Evolutionary conservation across 2,113 vertebrate species (phyloP).

Genomic region (Xerus inauris): DNA sequence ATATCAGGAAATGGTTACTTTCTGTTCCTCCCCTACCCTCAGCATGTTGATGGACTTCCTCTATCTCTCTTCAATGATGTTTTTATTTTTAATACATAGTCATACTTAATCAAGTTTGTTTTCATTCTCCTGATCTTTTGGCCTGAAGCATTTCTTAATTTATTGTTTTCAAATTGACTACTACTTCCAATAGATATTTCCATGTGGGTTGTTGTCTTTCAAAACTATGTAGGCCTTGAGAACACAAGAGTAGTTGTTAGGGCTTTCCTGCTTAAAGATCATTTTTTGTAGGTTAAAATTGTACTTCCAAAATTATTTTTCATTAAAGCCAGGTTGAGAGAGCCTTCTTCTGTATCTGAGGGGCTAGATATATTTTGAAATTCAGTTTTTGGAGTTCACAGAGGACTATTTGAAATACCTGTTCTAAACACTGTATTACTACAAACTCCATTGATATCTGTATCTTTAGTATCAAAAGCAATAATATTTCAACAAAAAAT

Average conservation of each 20-base stretch:
- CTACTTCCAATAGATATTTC: not conserved
- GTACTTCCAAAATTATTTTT: not conserved
- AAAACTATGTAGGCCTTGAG: not conserved
- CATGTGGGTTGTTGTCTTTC: not conserved
- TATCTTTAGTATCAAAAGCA: not conserved
- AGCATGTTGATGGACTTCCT: not conserved
- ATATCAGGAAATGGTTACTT: fast-evolving
- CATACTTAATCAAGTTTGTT: not conserved
- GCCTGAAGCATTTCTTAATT: not conserved
- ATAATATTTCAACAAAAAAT: not conserved
- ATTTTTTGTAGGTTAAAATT: not conserved
- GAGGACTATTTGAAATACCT: not conserved
- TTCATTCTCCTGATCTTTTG: not conserved
- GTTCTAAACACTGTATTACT: not conserved
- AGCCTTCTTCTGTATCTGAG: not conserved
- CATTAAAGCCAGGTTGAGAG: not conserved
- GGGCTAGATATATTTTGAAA: not conserved
- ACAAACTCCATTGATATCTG: no score
- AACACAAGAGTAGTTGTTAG: not conserved
- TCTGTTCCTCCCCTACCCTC: not conserved
- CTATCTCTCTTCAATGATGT: not conserved
- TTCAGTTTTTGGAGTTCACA: not conserved
- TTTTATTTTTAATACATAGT: not conserved
- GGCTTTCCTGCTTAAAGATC: not conserved
- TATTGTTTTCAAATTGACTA: not conserved